Evolutionary conservation across 2,797 vertebrate species (phyloP).

Genomic region (Poliocrania exsul): DNA sequence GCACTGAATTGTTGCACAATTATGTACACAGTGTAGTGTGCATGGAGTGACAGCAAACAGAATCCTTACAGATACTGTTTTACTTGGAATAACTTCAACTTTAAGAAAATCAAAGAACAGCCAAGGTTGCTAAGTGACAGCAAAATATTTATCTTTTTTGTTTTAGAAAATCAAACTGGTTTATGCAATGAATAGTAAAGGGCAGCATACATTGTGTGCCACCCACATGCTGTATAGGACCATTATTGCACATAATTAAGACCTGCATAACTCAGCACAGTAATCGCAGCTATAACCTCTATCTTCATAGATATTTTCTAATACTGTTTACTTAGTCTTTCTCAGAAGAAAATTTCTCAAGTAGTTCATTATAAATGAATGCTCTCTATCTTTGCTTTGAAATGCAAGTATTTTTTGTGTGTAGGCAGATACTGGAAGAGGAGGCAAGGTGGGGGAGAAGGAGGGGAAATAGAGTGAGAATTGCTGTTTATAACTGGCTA

Average conservation of each 20-base stretch:
- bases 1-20: neutral
- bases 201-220: constrained; percentile 10
- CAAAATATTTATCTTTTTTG: constrained; percentile 41
- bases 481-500: neutral
- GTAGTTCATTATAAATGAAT: neutral
- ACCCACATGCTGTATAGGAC: neutral
- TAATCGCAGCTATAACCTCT: neutral
- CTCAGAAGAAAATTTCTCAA: neutral
- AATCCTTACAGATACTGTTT: neutral
- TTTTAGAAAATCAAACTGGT: neutral
- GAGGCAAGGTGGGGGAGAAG: neutral
- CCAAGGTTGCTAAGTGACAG: constrained; percentile 57
- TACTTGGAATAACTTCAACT: constrained; percentile 28
- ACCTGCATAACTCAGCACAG: neutral
- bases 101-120: constrained; percentile 28
- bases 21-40: neutral
- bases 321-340: neutral
- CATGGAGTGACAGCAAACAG: constrained; percentile 14
- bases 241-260: neutral
- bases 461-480: neutral
- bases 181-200: constrained; percentile 21
- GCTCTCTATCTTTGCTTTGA: neutral
- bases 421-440: neutral
- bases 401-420: neutral
- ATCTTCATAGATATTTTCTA: neutral